A percentile compares a stretch with the other conserved stretches of the same genome.
phyloP scores from a whole-genome alignment of 2,797 vertebrate genomes.

The Distichodus sexfasciatus region DNA sequence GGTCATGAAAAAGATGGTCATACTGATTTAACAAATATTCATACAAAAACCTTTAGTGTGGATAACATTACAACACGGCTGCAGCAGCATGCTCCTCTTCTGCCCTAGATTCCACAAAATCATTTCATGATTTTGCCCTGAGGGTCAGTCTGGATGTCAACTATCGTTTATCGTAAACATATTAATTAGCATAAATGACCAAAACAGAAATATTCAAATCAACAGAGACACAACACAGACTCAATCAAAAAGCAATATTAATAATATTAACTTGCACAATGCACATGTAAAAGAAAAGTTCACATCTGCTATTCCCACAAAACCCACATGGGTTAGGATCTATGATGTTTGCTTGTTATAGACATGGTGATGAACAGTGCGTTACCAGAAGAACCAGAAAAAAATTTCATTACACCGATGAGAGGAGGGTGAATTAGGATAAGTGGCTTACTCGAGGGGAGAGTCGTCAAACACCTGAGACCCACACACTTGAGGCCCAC shows the following conservation, averaged over 20 bases:
- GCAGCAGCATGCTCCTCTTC: too few relatives aligned
- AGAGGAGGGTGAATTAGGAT: conserved; percentile 67
- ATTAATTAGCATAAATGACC: not conserved
- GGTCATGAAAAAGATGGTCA: too few relatives aligned
- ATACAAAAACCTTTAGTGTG: too few relatives aligned
- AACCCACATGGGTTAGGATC: too few relatives aligned
- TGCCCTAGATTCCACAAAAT: not conserved
- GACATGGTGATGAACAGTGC: too few relatives aligned
- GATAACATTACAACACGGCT: too few relatives aligned
- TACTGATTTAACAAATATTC: too few relatives aligned
- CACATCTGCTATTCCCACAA: too few relatives aligned
- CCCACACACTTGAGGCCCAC: not conserved
- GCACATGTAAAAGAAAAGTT: too few relatives aligned
- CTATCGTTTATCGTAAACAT: not conserved
- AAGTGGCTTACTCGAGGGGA: conserved; percentile 68
- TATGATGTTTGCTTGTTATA: too few relatives aligned
- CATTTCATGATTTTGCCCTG: not conserved
- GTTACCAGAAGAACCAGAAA: too few relatives aligned
- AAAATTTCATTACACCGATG: conserved; percentile 49
- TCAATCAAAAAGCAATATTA: not conserved
- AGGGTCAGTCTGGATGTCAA: not conserved
- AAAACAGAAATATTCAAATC: not conserved
- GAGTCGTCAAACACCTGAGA: conserved; percentile 63
- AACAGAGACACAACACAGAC: not conserved
- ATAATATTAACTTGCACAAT: too few relatives aligned